Evolutionary conservation across 2,888 invertebrate species (phyloP), one percentile per base, ranked within the genome.

Genomic region (Diogma glabrata): DNA sequence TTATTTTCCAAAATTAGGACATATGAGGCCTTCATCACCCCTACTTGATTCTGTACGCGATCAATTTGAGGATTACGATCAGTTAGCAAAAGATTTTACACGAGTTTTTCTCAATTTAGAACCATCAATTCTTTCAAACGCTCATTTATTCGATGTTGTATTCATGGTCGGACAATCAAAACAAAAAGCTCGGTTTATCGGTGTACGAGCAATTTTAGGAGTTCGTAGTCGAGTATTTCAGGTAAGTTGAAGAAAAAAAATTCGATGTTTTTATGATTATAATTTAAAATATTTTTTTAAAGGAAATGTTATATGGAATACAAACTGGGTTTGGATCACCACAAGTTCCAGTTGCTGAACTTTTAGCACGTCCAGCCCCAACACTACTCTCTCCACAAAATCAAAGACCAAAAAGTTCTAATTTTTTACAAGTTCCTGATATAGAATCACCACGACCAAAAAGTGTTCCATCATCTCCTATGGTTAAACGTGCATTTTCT

Each of bases 261-360:
- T 14, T 38, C n/a, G 8, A 8, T 38, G 3, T 14, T 38, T n/a
- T 20, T 8, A 22, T 7, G 5, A 12, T n/a, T 17, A 22, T 16
- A 16, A 26, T 49, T 43, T 49, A 16, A 33, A 47, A 47, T 20
- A n/a, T n/a, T n/a, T 87, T 88, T n/a, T 88, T 84, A 67, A 87
- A 93, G 75, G 92, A 93, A 72, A 92, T 93, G 91, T 72, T 93
- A 48, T 93, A 93, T 67, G 93, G 93, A 52, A 92, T 93, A 61
- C 90, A 91, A 66, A 87, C 90, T 1, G 92, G 92, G 49, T 91
- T 92, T 64, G 92, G 92, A 4, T 91, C 90, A 46, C 91, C 92
- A 1, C 91, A 92, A 72, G 90, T 91, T 56, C 91, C 92, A 0
- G 91, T 92, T 3, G 91, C 90, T 0, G 92, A 92, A 67, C 72